phyloP scores from a whole-genome alignment of 2,797 vertebrate genomes.

The Taenioides sp. region DNA sequence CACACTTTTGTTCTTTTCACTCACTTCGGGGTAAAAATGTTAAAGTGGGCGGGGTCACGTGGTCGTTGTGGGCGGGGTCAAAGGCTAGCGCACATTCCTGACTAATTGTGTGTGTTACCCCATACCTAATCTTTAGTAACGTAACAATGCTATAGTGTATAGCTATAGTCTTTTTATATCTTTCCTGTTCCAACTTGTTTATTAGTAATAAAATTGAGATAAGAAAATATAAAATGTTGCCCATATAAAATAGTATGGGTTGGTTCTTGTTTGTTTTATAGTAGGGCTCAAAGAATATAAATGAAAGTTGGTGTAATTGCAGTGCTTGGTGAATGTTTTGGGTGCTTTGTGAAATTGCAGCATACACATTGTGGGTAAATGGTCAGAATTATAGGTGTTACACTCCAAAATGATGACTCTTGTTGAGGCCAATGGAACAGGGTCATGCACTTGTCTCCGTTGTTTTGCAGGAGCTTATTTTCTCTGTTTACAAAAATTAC shows the following conservation, averaged over 20 bases:
- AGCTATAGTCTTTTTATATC: neutral
- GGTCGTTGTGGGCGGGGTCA: conserved; percentile 33
- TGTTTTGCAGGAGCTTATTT: neutral
- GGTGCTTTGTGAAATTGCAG: conserved; percentile 41
- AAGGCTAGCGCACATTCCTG: conserved; percentile 48
- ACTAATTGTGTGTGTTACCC: conserved; percentile 57
- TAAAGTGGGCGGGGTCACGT: conserved; percentile 27
- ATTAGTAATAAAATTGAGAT: neutral
- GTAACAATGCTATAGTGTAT: neutral
- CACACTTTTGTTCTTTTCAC: conserved; percentile 22
- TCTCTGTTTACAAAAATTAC: neutral
- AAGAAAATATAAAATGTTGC: neutral
- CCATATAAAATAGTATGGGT: neutral
- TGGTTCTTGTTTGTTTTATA: neutral
- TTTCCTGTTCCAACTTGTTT: neutral
- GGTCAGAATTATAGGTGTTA: conserved; percentile 33
- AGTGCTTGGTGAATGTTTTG: conserved; percentile 16
- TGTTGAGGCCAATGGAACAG: conserved; percentile 21
- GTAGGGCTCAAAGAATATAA: neutral
- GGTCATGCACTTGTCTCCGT: conserved; percentile 19
- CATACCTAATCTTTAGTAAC: conserved; percentile 1
- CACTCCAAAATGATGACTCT: conserved; percentile 38
- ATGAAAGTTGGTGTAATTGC: neutral
- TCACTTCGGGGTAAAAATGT: conserved; percentile 22
- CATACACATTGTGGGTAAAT: conserved; percentile 26